Base-by-base conservation (phyloP, 2,888 invertebrate genomes). In the Drosophila eohydei region DNA sequence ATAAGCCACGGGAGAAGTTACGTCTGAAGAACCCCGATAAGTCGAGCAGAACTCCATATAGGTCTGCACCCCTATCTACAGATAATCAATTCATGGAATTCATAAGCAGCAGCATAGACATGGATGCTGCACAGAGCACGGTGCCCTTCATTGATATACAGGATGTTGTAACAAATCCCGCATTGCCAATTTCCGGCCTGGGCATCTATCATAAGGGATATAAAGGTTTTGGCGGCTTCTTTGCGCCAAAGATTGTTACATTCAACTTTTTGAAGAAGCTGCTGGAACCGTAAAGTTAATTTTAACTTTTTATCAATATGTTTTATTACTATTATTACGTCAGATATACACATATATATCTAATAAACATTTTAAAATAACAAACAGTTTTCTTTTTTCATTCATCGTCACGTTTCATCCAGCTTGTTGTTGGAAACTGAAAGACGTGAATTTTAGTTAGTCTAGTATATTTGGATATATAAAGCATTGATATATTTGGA, bases 101-200 rank as follows among this genome's bases (percentile, higher is more conserved):
- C 92, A 94, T 94, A 0, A 94, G 96, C 83, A 94, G 95, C 0
- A 96, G 96, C 92, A 93, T 95, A 55, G 94, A 95, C 26, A 94
- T 94, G n/a, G 97, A 97, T 92, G 97, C 95, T 0, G 96, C 95
- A 0, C 97, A 97, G 93, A 96, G 95, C 75, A 96, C 97, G 0
- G 95, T 97, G 61, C 97, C 97, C 0, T 97, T 96, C 91, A 91
- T 97, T 21, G 97, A 97, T 91, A 94, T 95, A 70, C 97, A 97
- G 91, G 94, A 95, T 4, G 95, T 97, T 0, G 93, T 94, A 63
- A 95, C 96, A 0, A 91, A 92, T 68, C 95, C 96, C 0, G 94
- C 95, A 0, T 94, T 95, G 0, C 95, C 97, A n/a, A 91, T 96
- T 0, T 94, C 95, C 52, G 97, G 97, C 0, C 95, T 96, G 1